These are phyloP conservation scores for Heliconius hortense DNA, from an alignment of 2,888 invertebrate species.

Conservation along the genomic window DNA sequence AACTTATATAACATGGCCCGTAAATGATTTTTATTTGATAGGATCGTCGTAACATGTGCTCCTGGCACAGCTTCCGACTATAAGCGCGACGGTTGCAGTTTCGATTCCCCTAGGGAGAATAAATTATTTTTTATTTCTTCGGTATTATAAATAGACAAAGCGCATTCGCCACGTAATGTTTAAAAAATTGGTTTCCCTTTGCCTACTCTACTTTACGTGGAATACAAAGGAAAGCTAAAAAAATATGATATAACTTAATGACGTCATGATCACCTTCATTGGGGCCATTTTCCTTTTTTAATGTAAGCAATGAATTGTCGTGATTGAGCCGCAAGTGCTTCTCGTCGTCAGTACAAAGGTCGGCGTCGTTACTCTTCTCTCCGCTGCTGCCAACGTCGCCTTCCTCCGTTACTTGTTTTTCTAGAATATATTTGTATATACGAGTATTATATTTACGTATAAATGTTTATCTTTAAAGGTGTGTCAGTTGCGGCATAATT, in stretches of 20 bases:
- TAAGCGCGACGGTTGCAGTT: too few relatives aligned
- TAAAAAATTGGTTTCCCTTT: too few relatives aligned
- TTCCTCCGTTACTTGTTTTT: slow-evolving; percentile 66
- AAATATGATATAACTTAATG: not conserved
- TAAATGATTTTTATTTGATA: too few relatives aligned
- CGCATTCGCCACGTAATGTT: too few relatives aligned
- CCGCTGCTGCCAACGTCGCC: slow-evolving; percentile 60
- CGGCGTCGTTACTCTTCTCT: slow-evolving; percentile 62
- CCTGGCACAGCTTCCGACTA: too few relatives aligned
- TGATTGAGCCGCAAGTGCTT: slow-evolving; percentile 74
- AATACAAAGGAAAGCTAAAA: not conserved
- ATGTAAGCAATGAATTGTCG: slow-evolving; percentile 50
- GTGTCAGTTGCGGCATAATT: too few relatives aligned
- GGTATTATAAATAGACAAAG: too few relatives aligned
- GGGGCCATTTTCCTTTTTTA: slow-evolving; percentile 22
- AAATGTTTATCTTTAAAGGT: too few relatives aligned
- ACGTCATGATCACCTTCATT: slow-evolving; percentile 17
- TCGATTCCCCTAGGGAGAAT: too few relatives aligned
- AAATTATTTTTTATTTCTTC: too few relatives aligned
- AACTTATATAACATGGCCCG: too few relatives aligned
- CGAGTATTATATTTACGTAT: not conserved
- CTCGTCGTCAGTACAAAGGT: slow-evolving; percentile 72
- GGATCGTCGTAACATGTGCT: too few relatives aligned
- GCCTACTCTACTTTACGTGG: not conserved
- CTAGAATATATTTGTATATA: slow-evolving; percentile 47